These are phyloP conservation scores for Teleogryllus occipitalis DNA, from an alignment of 1,140 invertebrate species.

Conservation along the genomic window DNA sequence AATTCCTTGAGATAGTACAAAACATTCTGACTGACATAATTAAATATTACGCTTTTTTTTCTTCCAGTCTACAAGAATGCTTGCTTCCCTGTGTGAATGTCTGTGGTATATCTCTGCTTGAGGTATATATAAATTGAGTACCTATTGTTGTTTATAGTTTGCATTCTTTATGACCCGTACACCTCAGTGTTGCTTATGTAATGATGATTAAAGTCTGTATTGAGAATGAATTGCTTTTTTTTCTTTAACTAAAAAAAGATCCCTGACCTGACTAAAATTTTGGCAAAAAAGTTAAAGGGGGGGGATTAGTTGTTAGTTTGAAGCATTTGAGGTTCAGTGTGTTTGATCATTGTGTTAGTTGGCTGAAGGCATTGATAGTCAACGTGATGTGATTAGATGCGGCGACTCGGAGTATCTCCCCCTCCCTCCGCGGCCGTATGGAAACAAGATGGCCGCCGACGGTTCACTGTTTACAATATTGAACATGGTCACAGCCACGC, in stretches of 20 bases:
- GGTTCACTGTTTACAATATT: too few relatives aligned
- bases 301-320: too few relatives aligned
- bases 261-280: too few relatives aligned
- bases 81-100: constrained; percentile 17
- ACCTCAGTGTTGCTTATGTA: constrained; percentile 21
- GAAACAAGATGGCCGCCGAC: too few relatives aligned
- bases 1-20: constrained; percentile 23
- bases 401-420: too few relatives aligned
- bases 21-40: constrained; percentile 22
- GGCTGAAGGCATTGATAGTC: too few relatives aligned
- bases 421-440: too few relatives aligned
- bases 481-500: too few relatives aligned
- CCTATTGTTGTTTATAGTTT: constrained; percentile 21
- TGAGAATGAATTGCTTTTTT: constrained; percentile 13
- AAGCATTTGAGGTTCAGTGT: too few relatives aligned
- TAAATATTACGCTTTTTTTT: constrained; percentile 17
- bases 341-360: too few relatives aligned
- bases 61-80: constrained; percentile 9
- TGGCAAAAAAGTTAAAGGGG: too few relatives aligned
- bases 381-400: too few relatives aligned
- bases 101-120: constrained; percentile 15
- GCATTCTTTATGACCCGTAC: constrained; percentile 15
- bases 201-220: constrained; percentile 22
- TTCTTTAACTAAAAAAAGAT: neutral
- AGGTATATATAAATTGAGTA: constrained; percentile 15